A percentile compares a stretch with the other conserved stretches of the same genome.
Evolutionary conservation across 2,888 invertebrate species (phyloP).

Genomic region (Eilema caniola): DNA sequence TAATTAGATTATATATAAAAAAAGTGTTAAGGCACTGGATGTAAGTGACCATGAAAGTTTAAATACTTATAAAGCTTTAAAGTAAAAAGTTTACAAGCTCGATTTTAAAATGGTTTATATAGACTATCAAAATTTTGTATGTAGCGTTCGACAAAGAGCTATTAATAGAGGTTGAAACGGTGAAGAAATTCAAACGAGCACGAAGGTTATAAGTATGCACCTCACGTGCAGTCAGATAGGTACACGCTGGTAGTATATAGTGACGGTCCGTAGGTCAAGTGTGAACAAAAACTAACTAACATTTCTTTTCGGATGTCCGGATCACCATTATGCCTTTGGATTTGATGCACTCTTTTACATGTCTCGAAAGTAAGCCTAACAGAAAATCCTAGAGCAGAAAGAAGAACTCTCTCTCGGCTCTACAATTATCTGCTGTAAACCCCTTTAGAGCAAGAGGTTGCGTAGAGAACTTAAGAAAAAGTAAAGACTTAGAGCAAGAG

Average conservation of each 20-base stretch:
- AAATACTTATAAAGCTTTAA: too few relatives aligned
- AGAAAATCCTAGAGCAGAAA: too few relatives aligned
- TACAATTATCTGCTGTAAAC: neutral
- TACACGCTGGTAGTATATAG: constrained; percentile 34
- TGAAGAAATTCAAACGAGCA: constrained; percentile 67
- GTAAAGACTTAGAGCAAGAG: neutral
- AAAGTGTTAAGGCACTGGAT: too few relatives aligned
- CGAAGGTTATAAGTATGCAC: constrained; percentile 57
- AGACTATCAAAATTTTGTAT: constrained; percentile 8
- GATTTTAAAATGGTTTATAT: constrained; percentile 6
- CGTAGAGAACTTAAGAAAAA: neutral
- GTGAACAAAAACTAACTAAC: neutral
- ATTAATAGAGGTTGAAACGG: constrained; percentile 67
- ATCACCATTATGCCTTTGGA: neutral
- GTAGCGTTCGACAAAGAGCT: constrained; percentile 52
- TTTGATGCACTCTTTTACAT: neutral
- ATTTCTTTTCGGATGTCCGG: too few relatives aligned
- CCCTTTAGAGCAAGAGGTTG: neutral
- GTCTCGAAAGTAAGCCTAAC: neutral
- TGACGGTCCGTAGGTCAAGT: constrained; percentile 28
- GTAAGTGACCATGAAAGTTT: too few relatives aligned
- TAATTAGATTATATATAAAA: too few relatives aligned
- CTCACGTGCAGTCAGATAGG: constrained; percentile 58
- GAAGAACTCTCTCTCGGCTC: neutral
- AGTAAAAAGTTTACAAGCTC: neutral